Evolutionary conservation across 2,113 vertebrate species (phyloP), one percentile per base, ranked within the genome.

Genomic region (Acanthochromis polyacanthus): DNA sequence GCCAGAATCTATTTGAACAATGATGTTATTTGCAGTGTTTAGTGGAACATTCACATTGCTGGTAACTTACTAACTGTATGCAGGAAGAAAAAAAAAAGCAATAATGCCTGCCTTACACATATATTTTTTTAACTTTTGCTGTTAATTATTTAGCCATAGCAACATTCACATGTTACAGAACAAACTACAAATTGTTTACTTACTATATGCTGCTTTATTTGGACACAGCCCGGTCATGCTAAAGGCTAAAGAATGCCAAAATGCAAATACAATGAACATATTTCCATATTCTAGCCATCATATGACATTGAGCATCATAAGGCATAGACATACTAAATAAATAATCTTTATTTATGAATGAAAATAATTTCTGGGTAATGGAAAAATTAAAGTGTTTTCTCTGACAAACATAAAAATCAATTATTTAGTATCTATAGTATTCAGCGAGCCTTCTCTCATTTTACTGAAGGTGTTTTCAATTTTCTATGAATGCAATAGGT

Each of bases 381-480:
- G 4, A 40, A 55, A 10, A 56, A 52, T 46, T 17, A 60, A 64
- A 67, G 25, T 45, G 6, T 74, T 73, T 67, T 67, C 16, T 38
- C 36, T 43, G 9, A 16, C 4, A 9, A 5, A 40, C 17, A 73
- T 20, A 46, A 58, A 66, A 16, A 43, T 58, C 15, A 51, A 55
- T 30, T 20, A 67, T 57, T 61, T 38, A 52, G 30, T 20, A 25
- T 50, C 30, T 15, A 48, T 22, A 46, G 5, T 43, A 32, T 61
- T 11, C 40, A 17, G 56, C 0, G 1, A 38, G 43, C 40, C 23
- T 40, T 46, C 20, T 52, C 28, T 52, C 53, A 40, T 77, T 86
- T 55, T 1, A 66, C 46, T 28, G 10, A 77, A 51, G 10, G 20
- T 65, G 40, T 80, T 86, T 74, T 71, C 19, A 68, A 48, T 75